Evolutionary conservation across 2,888 invertebrate genomes (phyloP).

Genomic region (Dasypolia templi): DNA sequence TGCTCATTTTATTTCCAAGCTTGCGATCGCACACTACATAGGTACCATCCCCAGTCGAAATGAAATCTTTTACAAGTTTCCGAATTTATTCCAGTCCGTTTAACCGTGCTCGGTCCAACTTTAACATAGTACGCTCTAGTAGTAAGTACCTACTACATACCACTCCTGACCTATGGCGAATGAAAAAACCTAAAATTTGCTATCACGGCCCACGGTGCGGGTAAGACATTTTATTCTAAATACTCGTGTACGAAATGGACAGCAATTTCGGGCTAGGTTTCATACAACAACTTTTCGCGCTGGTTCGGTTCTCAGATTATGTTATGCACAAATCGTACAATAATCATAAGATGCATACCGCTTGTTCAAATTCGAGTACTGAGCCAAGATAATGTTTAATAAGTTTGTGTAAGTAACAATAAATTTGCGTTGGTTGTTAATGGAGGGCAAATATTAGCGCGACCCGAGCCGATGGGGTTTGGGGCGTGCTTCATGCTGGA

Average conservation of each 20-base stretch:
- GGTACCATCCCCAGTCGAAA: background rate
- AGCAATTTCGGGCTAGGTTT: background rate
- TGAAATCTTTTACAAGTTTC: constrained; percentile 46
- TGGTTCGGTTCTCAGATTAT: constrained; percentile 20
- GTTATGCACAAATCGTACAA: constrained; percentile 41
- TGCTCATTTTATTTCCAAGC: constrained; percentile 33
- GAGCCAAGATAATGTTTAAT: constrained; percentile 66
- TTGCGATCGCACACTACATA: constrained; percentile 8
- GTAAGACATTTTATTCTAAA: constrained; percentile 38
- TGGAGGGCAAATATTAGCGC: constrained; percentile 73
- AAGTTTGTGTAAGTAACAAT: constrained; percentile 72
- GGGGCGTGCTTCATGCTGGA: constrained; percentile 70
- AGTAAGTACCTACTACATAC: constrained; percentile 29
- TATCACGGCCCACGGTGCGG: constrained; percentile 31
- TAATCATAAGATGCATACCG: constrained; percentile 35
- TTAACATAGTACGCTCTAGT: constrained; percentile 21
- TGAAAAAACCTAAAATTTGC: constrained; percentile 48
- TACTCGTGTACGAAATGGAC: constrained; percentile 16
- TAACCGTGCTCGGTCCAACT: constrained; percentile 44
- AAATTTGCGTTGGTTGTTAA: constrained; percentile 72
- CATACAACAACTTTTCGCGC: background rate
- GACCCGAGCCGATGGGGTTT: constrained; percentile 62
- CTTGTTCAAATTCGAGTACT: constrained; percentile 53
- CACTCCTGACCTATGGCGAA: constrained; percentile 45
- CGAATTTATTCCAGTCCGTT: constrained; percentile 53